Conservation (phyloP, 2,888 invertebrate genomes). For the Drosophila crucigera region DNA sequence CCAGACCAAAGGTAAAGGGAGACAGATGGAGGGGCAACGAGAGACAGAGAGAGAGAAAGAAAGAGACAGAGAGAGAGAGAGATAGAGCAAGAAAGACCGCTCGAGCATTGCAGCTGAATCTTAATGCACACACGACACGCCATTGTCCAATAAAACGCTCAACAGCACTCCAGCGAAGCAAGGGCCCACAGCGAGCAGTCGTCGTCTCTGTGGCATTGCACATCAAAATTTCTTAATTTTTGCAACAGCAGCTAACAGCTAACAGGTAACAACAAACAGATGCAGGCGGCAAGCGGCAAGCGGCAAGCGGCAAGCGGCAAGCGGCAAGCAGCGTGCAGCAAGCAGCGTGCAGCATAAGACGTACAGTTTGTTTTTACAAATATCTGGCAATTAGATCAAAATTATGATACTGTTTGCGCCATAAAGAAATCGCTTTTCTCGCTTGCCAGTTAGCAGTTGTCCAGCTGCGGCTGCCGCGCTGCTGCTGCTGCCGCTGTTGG, state of each 20-base stretch:
- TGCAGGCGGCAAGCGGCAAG: no score
- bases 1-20: slow-evolving; percentile 31
- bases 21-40: neutral
- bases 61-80: neutral
- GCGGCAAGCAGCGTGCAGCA: neutral
- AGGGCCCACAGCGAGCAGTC: slow-evolving; percentile 18
- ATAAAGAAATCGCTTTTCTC: slow-evolving; percentile 78
- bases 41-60: neutral
- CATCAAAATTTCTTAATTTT: slow-evolving; percentile 76
- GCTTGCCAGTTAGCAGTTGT: slow-evolving; percentile 39
- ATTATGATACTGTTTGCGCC: slow-evolving; percentile 80
- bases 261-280: slow-evolving; percentile 3
- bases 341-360: slow-evolving; percentile 17
- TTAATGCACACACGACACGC: slow-evolving; percentile 80
- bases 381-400: slow-evolving; percentile 84
- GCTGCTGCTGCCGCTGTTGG: slow-evolving; percentile 27
- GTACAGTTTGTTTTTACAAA: slow-evolving; percentile 59
- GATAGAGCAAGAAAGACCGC: neutral
- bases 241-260: slow-evolving; percentile 18
- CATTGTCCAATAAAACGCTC: slow-evolving; percentile 80
- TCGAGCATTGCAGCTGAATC: slow-evolving; percentile 36
- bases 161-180: slow-evolving; percentile 46
- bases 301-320: neutral
- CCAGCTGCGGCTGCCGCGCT: slow-evolving; percentile 18
- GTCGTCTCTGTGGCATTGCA: slow-evolving; percentile 33